Base-by-base conservation (phyloP, 2,113 vertebrate genomes). In the Romanogobio albipinnatus region DNA sequence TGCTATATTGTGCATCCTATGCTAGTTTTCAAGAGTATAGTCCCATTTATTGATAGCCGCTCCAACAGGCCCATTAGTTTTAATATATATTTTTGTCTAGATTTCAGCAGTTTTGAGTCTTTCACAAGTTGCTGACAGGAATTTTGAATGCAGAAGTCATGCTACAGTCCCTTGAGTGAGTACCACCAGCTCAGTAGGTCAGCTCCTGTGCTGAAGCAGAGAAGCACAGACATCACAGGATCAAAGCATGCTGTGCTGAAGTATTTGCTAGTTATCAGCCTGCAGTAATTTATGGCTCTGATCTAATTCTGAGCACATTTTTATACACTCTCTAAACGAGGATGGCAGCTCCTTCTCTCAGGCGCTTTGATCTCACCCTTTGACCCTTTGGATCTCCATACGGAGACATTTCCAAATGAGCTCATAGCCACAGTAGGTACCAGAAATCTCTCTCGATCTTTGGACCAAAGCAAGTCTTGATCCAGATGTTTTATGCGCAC, bases 241-340 rank as follows among this genome's bases (percentile, higher is more conserved):
- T 51, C 22, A 68, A 56, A 82, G 80, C 80, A 53, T 29, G 11
- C 45, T 22, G 56, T 61, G 76, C 19, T 58, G 15, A 15, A 68
- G 24, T 45, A 81, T 68, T 74, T 81, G 36, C 56, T 74, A 81
- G 39, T 62, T 56, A 33, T 62, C 53, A 64, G 39, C n/a, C 24
- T 24, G 43, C 39, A 66, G 62, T 80, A 56, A 82, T 71, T 71
- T 66, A 82, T 56, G 22, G 29, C 59, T 76, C 39, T 45, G 49
- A 24, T 58, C n/a, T 85, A 87, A 87, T 61, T 71, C 71, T 68
- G 70, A 76, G 49, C 76, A 87, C 47, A 76, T 76, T 81, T 75
- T 64, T 68, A 24, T 75, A 24, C 56, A 64, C 53, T 61, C 14
- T 53, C 53, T 81, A 45, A 49, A 81, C n/a, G 36, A 51, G 43